These are phyloP conservation scores for Epistrophe eligans DNA, from an alignment of 2,888 invertebrate species.

Conservation along the genomic window DNA sequence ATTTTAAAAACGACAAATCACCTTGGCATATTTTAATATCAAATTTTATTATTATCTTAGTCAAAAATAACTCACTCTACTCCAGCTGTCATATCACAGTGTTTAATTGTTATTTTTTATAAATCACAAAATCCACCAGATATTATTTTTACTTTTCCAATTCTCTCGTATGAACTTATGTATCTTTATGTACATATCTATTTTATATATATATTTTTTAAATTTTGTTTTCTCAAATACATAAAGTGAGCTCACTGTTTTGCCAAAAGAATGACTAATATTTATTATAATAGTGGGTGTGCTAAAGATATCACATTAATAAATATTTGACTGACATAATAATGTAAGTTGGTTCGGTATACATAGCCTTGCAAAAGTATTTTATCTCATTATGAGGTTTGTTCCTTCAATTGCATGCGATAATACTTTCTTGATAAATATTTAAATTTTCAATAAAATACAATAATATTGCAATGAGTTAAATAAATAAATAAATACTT, in stretches of 20 bases:
- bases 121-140: not conserved
- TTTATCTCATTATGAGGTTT: not conserved
- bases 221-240: not conserved
- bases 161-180: not conserved
- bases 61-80: not conserved
- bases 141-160: not conserved
- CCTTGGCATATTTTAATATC: no score
- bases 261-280: conserved; percentile 30
- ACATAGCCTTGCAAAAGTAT: not conserved
- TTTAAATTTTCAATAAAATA: not conserved
- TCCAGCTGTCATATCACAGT: not conserved
- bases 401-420: not conserved
- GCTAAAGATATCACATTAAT: conserved; percentile 16
- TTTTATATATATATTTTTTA: not conserved
- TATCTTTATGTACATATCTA: not conserved
- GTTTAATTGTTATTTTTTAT: not conserved
- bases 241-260: conserved; percentile 19
- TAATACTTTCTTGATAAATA: not conserved
- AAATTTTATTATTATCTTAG: no score
- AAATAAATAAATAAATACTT: not conserved
- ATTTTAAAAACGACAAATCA: no score
- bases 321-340: conserved; percentile 5
- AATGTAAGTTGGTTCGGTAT: not conserved
- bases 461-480: not conserved
- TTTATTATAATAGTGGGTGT: conserved; percentile 22